phyloP scores from a whole-genome alignment of 2,888 invertebrate genomes.

The Gastrophysa polygoni region DNA sequence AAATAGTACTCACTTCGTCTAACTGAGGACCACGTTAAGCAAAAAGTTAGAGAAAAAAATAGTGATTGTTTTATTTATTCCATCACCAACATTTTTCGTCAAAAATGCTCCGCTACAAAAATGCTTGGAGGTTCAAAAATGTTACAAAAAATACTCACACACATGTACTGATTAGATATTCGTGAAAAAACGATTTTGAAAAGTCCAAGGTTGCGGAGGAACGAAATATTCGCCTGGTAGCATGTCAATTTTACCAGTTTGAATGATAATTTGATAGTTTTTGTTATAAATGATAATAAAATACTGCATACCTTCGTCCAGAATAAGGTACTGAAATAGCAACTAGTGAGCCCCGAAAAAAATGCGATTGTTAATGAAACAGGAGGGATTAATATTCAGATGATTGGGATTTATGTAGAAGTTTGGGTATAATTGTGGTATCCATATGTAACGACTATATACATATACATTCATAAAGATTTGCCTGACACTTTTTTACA shows the following conservation, averaged over 20 bases:
- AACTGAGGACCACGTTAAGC: constrained; percentile 74
- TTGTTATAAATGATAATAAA: background rate
- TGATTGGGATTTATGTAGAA: background rate
- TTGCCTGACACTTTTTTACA: no score
- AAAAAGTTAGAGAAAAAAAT: constrained; percentile 70
- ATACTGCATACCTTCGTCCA: background rate
- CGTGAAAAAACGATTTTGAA: constrained; percentile 27
- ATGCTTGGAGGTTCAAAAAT: constrained; percentile 57
- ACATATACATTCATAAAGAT: no score
- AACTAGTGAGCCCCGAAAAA: background rate
- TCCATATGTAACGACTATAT: no score
- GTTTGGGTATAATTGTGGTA: background rate
- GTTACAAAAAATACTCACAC: constrained; percentile 63
- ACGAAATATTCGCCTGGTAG: constrained; percentile 3
- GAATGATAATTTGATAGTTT: no score
- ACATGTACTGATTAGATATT: constrained; percentile 67
- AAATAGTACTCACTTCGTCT: constrained; percentile 73
- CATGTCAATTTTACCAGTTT: background rate
- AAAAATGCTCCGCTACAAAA: constrained; percentile 58
- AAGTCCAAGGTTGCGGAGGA: background rate
- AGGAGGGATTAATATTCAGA: background rate
- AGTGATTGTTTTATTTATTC: constrained; percentile 56
- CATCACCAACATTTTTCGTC: constrained; percentile 41
- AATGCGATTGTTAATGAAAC: background rate
- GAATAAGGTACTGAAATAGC: background rate